Evolutionary conservation across 2,797 vertebrate genomes (phyloP).

Genomic region (Chaetodon trifasciatus): DNA sequence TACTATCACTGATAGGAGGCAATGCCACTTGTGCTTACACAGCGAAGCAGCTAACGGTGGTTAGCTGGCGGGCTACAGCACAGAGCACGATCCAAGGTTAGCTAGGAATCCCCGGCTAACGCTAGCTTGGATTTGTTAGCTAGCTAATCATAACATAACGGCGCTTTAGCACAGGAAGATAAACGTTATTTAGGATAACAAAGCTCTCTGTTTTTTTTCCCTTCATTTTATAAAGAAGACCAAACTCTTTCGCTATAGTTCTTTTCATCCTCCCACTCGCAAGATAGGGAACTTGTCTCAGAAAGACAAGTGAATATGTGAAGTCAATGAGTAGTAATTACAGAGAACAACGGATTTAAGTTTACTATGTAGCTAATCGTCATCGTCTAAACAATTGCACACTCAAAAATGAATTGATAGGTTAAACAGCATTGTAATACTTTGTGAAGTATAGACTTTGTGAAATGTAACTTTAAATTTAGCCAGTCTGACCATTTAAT

Average conservation of each 20-base stretch:
- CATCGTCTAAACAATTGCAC: neutral
- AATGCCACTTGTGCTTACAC: conserved; percentile 19
- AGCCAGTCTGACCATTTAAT: neutral
- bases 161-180: neutral
- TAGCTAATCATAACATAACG: conserved; percentile 14
- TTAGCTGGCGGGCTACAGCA: conserved; percentile 65
- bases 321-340: conserved; percentile 31
- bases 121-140: conserved; percentile 30
- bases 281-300: neutral
- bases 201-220: fast-evolving
- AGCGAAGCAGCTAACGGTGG: conserved; percentile 63
- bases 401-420: neutral
- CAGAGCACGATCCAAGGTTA: conserved; percentile 58
- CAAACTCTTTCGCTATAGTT: neutral
- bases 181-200: neutral
- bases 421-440: no score
- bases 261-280: neutral
- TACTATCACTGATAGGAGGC: conserved; percentile 52
- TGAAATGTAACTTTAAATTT: neutral
- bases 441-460: neutral
- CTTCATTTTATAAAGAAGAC: neutral
- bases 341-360: neutral
- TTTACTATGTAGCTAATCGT: neutral
- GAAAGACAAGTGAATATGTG: conserved; percentile 38
- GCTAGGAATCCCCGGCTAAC: conserved; percentile 45